Conservation (phyloP, 2,888 invertebrate genomes). For the Harmothoe impar region DNA sequence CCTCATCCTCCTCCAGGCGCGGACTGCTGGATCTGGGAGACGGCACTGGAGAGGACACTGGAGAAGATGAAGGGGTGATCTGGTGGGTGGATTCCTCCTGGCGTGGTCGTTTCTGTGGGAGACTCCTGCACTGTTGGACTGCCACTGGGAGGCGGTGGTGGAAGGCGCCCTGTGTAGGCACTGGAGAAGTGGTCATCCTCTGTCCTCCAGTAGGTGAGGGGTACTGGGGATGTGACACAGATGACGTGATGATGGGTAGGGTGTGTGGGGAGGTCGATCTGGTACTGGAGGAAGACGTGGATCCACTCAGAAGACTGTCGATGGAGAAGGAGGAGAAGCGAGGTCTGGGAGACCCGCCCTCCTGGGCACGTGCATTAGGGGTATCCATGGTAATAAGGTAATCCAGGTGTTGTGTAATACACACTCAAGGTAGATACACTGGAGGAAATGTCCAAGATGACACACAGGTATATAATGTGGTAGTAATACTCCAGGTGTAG, state of each 20-base stretch:
- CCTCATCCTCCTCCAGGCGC: neutral
- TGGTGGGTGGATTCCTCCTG: neutral
- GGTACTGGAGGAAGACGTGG: neutral
- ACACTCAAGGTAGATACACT: too few relatives aligned
- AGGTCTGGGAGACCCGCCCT: neutral
- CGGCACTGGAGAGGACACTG: neutral
- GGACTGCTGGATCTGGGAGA: neutral
- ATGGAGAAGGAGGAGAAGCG: slow-evolving; percentile 54
- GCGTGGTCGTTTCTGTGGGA: slow-evolving; percentile 28
- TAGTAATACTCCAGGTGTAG: neutral
- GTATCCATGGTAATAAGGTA: neutral
- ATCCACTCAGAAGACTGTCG: slow-evolving; percentile 9
- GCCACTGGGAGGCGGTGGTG: neutral
- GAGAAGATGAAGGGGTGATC: neutral
- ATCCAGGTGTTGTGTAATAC: neutral
- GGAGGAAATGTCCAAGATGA: too few relatives aligned
- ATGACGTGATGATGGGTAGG: neutral
- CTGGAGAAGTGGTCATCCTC: neutral
- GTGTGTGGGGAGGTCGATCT: neutral
- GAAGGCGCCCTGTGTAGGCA: neutral
- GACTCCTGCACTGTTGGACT: neutral
- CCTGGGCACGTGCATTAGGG: neutral
- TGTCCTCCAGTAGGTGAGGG: neutral
- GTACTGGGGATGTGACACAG: neutral
- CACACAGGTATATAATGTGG: neutral